Conservation (phyloP, 1,140 invertebrate genomes). For the Panonychus citri region DNA sequence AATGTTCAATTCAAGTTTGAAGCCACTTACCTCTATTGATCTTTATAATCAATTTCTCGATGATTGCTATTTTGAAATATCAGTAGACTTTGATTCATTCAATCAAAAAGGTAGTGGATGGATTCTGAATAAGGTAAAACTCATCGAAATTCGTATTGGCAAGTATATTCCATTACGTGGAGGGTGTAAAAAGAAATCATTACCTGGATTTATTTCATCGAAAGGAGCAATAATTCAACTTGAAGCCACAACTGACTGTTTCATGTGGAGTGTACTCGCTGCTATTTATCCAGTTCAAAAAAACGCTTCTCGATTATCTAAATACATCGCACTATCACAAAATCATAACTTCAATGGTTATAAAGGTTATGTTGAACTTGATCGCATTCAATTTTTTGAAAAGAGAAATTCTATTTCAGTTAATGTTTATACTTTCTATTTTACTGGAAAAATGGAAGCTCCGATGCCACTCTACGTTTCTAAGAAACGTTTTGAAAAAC, state of each 20-base stretch:
- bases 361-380: not conserved
- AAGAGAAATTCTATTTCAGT: not conserved
- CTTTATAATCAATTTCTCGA: no score
- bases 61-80: no score
- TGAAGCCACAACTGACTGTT: slow-evolving; percentile 4
- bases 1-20: no score
- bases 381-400: not conserved
- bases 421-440: slow-evolving; percentile 1
- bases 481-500: not conserved
- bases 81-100: no score
- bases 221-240: not conserved
- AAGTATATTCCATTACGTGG: not conserved
- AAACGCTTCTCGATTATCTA: not conserved
- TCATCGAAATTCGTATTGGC: not conserved
- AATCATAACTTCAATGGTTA: not conserved
- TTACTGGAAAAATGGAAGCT: not conserved
- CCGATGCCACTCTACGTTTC: not conserved
- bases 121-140: no score
- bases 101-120: no score
- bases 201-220: not conserved
- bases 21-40: no score
- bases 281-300: not conserved
- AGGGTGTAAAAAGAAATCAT: not conserved
- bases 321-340: not conserved
- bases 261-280: slow-evolving; percentile 6